These are phyloP conservation scores for Trogon surrucura DNA, from an alignment of 2,113 vertebrate species.

Conservation along the genomic window DNA sequence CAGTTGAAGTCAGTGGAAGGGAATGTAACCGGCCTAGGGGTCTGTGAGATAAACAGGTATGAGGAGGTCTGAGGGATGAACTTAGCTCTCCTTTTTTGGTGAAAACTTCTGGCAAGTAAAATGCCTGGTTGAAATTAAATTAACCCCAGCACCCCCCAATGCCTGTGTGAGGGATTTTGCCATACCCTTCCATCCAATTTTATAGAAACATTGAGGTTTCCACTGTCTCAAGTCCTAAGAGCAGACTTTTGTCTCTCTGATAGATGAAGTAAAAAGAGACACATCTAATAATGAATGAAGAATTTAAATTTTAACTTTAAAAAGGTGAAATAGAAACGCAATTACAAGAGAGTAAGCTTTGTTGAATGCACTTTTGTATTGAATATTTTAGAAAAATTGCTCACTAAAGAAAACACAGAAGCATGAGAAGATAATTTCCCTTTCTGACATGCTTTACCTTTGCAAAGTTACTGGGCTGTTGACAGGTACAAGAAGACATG, in stretches of 20 bases:
- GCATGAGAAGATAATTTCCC: neutral
- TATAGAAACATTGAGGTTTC: neutral
- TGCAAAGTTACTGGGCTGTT: conserved; percentile 42
- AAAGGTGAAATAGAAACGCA: neutral
- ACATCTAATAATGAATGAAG: neutral
- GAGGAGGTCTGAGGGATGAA: neutral
- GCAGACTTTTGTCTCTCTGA: neutral
- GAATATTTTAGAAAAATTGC: neutral
- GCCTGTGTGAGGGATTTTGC: neutral
- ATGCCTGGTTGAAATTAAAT: neutral
- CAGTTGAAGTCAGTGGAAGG: neutral
- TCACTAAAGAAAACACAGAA: neutral
- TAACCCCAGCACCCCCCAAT: accelerated
- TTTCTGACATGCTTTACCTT: conserved; percentile 49
- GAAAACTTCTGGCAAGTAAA: neutral
- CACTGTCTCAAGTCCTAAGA: neutral
- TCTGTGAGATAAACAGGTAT: neutral
- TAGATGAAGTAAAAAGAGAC: neutral
- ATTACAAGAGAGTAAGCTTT: neutral
- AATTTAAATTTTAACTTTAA: neutral
- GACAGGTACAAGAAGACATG: conserved; percentile 27
- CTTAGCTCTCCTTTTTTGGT: neutral
- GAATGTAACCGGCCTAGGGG: neutral
- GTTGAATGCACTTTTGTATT: neutral
- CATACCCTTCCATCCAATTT: neutral